These are phyloP conservation scores for Gonatopus flavifemur DNA, from an alignment of 1,140 invertebrate species.

Conservation along the genomic window DNA sequence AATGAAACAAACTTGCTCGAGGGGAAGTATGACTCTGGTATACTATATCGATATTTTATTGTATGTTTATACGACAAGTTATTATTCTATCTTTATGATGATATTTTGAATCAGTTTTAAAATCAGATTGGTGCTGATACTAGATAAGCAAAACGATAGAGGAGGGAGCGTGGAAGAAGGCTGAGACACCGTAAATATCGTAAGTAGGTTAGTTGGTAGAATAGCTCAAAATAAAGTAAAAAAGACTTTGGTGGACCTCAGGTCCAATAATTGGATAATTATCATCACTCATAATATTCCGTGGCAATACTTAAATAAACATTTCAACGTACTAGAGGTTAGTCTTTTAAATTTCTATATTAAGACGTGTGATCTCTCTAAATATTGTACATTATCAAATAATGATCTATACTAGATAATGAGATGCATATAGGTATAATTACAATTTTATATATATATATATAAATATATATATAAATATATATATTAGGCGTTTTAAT, in stretches of 20 bases:
- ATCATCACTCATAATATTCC: slow-evolving; percentile 45
- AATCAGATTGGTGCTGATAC: slow-evolving; percentile 58
- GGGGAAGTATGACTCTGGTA: slow-evolving; percentile 49
- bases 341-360: slow-evolving; percentile 60
- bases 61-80: slow-evolving; percentile 58
- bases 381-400: slow-evolving; percentile 55
- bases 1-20: slow-evolving; percentile 13
- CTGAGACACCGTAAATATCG: slow-evolving; percentile 54
- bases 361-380: slow-evolving; percentile 61
- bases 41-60: slow-evolving; percentile 58
- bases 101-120: slow-evolving; percentile 58
- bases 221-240: slow-evolving; percentile 45
- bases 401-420: slow-evolving; percentile 50
- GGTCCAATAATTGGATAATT: slow-evolving; percentile 16
- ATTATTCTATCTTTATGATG: slow-evolving; percentile 53
- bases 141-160: slow-evolving; percentile 42
- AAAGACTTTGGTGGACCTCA: slow-evolving; percentile 31
- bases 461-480: slow-evolving; percentile 47
- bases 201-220: slow-evolving; percentile 51
- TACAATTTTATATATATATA: slow-evolving; percentile 49
- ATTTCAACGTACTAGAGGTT: slow-evolving; percentile 54
- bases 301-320: slow-evolving; percentile 54
- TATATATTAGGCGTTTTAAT: slow-evolving; percentile 46
- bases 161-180: slow-evolving; percentile 56
- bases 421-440: slow-evolving; percentile 48